Evolutionary conservation across 2,888 invertebrate genomes (phyloP), one percentile per base, ranked within the genome.

Genomic region (Plutella xylostella): DNA sequence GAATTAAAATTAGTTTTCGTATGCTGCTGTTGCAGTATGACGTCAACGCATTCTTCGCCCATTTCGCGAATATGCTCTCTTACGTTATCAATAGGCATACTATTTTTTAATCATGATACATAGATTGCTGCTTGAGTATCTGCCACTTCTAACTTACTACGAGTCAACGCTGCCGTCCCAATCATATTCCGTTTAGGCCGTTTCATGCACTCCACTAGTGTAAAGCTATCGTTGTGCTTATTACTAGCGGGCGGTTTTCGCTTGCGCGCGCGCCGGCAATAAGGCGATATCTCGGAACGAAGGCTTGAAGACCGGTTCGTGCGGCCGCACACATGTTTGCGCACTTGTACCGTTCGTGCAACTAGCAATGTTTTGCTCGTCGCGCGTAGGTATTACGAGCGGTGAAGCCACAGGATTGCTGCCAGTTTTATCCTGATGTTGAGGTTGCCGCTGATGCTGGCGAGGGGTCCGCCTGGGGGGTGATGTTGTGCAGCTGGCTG

Each of bases 11-110:
- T n/a, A n/a, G n/a, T 9, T 34, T 5, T 43, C 4, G 6, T 17
- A 18, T 25, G 14, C 19, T 25, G 17, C 33, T 43, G 43, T 2
- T 34, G 35, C 4, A 22, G 2, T n/a, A 22, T 17, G 4, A 43
- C 21, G 33, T 25, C 35, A 11, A 34, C 11, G 35, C 43, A 43
- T 4, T 35, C n/a, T 15, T 43, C 43, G 9, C 35, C 35, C 4
- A 11, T 12, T 17, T 43, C 35, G 4, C 33, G 17, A 4, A 43
- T 18, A 19, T 43, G 21, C 22, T 34, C 43, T 18, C 25, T 43
- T n/a, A 43, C 12, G 2, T 35, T 18, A 5, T 18, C 7, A 2
- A n/a, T 22, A 43, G 20, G 14, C n/a, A 12, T 35, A 7, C 17
- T 3, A 6, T 43, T 43, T 17, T 4, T 15, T 1, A 43, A 20